phyloP scores from a whole-genome alignment of 2,113 vertebrate species.

The Climacteris rufus region DNA sequence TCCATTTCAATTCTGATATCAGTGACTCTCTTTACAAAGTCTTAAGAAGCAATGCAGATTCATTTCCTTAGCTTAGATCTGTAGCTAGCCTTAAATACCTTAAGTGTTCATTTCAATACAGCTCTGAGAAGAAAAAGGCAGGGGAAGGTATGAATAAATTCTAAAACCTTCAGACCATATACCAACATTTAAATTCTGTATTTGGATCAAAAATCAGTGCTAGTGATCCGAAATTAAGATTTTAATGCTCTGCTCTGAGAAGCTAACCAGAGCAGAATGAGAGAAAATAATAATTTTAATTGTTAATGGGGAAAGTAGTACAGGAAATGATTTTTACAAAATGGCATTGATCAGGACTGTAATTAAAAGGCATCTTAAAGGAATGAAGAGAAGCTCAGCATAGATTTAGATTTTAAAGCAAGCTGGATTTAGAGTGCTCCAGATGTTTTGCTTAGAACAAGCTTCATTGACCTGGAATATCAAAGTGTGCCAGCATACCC shows the following conservation, averaged over 20 bases:
- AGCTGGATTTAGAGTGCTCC: conserved; percentile 45
- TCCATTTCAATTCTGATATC: background rate
- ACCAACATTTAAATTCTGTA: background rate
- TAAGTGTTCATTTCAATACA: background rate
- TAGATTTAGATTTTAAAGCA: conserved; percentile 35
- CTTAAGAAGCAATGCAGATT: background rate
- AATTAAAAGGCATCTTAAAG: conserved; percentile 39
- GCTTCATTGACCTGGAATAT: conserved; percentile 60
- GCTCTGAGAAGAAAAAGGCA: background rate
- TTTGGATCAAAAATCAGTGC: background rate
- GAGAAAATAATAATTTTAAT: background rate
- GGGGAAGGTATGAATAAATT: background rate
- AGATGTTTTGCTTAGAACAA: conserved; percentile 62
- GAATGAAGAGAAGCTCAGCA: conserved; percentile 6
- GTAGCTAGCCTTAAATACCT: background rate
- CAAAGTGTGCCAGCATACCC: background rate
- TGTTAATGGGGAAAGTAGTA: background rate
- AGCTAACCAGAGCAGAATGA: background rate
- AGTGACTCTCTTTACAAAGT: background rate
- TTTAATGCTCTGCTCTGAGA: background rate
- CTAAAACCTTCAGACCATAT: background rate
- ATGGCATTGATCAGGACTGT: background rate
- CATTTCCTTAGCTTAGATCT: background rate
- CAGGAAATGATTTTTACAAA: background rate
- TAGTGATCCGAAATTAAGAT: background rate